These are phyloP conservation scores for Tympanuchus pallidicinctus DNA, from an alignment of 2,113 vertebrate genomes.

Conservation along the genomic window DNA sequence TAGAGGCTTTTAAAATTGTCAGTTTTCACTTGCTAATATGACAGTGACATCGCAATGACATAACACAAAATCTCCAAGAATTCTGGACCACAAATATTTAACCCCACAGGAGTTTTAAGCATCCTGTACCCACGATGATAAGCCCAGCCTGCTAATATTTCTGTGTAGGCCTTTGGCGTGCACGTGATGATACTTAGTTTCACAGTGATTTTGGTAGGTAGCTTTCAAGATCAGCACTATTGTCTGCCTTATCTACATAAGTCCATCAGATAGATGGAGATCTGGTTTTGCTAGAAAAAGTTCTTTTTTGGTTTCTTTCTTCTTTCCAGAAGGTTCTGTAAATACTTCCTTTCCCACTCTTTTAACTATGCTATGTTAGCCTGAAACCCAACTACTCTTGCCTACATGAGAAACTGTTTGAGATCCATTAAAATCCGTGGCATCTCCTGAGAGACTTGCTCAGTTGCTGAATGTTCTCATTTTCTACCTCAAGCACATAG, in stretches of 20 bases:
- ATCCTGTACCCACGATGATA: not conserved
- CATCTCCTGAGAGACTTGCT: not conserved
- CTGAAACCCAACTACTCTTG: not conserved
- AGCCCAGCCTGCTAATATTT: not conserved
- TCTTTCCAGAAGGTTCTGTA: not conserved
- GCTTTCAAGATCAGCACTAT: not conserved
- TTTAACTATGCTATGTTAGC: not conserved
- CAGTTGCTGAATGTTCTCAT: not conserved
- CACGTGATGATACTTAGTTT: not conserved
- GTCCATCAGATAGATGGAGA: not conserved
- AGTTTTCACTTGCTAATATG: not conserved
- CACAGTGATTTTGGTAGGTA: not conserved
- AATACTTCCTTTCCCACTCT: not conserved
- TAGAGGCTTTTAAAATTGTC: not conserved
- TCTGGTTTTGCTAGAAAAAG: not conserved
- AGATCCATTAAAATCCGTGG: not conserved
- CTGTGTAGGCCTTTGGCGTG: not conserved
- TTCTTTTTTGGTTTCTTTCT: not conserved
- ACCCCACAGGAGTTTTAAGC: rapidly evolving
- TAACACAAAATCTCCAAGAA: not conserved
- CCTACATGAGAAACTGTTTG: not conserved
- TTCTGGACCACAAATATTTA: not conserved
- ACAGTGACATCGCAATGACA: rapidly evolving
- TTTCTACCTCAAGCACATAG: not conserved
- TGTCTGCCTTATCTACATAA: not conserved